Evolutionary conservation across 2,888 invertebrate species (phyloP).

Genomic region (Mallateleia sp.): DNA sequence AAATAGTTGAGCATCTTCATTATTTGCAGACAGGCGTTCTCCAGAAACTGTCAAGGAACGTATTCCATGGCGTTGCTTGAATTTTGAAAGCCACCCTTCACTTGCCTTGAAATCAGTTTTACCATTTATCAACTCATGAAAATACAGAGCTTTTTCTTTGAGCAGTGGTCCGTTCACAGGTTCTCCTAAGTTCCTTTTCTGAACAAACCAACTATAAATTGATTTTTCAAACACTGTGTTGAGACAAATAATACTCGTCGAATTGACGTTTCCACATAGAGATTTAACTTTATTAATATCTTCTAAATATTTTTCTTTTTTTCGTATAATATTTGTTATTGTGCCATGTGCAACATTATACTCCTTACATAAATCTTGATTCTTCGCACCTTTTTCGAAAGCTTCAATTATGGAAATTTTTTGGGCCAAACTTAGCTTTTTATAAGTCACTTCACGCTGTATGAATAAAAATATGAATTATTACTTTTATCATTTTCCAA

Average conservation of each 20-base stretch:
- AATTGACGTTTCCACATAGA: background rate
- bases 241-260: background rate
- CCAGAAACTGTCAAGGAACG: background rate
- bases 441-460: no score
- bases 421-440: constrained; percentile 4
- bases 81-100: background rate
- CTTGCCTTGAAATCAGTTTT: constrained; percentile 2
- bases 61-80: constrained; percentile 1
- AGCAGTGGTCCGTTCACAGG: background rate
- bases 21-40: constrained; percentile 3
- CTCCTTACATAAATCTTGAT: constrained; percentile 4
- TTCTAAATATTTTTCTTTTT: constrained; percentile 21
- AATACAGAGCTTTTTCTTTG: background rate
- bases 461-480: no score
- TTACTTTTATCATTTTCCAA: no score
- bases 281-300: background rate
- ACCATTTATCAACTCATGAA: background rate
- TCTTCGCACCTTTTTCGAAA: background rate
- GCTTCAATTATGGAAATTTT: constrained; percentile 11
- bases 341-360: constrained; percentile 17
- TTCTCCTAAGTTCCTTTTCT: constrained; percentile 5
- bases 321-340: constrained; percentile 15
- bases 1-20: constrained; percentile 3
- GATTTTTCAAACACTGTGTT: constrained; percentile 23
- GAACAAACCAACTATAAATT: constrained; percentile 9